Percentiles rank a stretch among this genome's conserved stretches.
Conservation (phyloP, 1,140 invertebrate species). For the Lethrus apterus region DNA sequence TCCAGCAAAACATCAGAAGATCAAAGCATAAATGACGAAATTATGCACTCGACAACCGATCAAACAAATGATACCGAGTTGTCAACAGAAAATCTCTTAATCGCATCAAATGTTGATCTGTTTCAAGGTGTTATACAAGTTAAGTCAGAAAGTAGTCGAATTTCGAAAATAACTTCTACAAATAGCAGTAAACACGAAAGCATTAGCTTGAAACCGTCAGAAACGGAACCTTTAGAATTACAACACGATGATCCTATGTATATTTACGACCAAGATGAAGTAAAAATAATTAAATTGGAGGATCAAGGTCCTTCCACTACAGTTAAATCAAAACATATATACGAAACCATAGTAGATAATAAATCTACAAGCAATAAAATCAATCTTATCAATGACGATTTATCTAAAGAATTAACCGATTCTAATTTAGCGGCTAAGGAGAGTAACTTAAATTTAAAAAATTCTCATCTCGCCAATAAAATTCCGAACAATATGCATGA, state of each 20-base stretch:
- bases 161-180: too few relatives aligned
- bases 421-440: slow-evolving; percentile 16
- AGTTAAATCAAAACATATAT: slow-evolving; percentile 39
- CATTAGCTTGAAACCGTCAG: slow-evolving; percentile 24
- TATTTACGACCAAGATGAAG: slow-evolving; percentile 38
- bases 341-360: slow-evolving; percentile 30
- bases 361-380: not conserved
- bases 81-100: too few relatives aligned
- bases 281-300: slow-evolving; percentile 45
- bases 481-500: slow-evolving; percentile 5
- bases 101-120: too few relatives aligned
- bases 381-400: slow-evolving; percentile 18
- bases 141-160: slow-evolving; percentile 1
- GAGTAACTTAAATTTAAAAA: not conserved
- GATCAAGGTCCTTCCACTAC: slow-evolving; percentile 31
- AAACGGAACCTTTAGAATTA: slow-evolving; percentile 40
- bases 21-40: too few relatives aligned
- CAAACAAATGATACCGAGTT: slow-evolving; percentile 5
- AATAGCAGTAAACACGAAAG: slow-evolving; percentile 25
- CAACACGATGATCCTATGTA: slow-evolving; percentile 43
- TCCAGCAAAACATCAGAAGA: too few relatives aligned
- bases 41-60: too few relatives aligned
- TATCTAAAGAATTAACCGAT: slow-evolving; percentile 34
- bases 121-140: too few relatives aligned
- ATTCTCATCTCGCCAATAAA: slow-evolving; percentile 4